These are phyloP conservation scores for Malthinus flaveolus DNA, from an alignment of 2,888 invertebrate genomes.

Conservation along the genomic window DNA sequence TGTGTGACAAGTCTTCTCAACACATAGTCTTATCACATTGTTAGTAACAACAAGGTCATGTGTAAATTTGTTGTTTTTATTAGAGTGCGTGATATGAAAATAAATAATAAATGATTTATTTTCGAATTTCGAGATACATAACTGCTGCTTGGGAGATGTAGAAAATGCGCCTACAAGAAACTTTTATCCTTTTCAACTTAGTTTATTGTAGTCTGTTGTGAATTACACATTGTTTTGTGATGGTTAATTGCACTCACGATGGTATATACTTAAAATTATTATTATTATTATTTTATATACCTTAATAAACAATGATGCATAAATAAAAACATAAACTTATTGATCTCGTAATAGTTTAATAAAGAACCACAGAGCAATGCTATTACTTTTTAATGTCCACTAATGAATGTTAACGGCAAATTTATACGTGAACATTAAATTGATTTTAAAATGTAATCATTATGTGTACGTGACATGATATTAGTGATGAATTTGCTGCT, in stretches of 20 bases:
- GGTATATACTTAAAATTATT: conserved; percentile 6
- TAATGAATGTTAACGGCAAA: conserved; percentile 23
- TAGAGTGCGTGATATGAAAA: not conserved
- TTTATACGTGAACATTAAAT: conserved; percentile 23
- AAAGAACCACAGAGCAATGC: conserved; percentile 11
- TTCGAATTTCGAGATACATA: not conserved
- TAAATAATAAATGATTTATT: conserved; percentile 2
- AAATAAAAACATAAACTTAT: conserved; percentile 6
- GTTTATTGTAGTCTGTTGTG: not conserved
- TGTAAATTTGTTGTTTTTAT: conserved; percentile 13
- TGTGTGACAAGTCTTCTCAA: conserved; percentile 11
- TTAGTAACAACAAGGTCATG: conserved; percentile 11
- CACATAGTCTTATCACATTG: conserved; percentile 8
- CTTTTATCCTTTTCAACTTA: too few relatives aligned
- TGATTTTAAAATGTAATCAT: conserved; percentile 22
- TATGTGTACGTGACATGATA: conserved; percentile 17
- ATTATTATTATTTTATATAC: conserved; percentile 7
- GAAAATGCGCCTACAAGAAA: too few relatives aligned
- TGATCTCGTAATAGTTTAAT: conserved; percentile 12
- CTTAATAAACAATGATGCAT: conserved; percentile 3
- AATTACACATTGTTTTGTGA: conserved; percentile 8
- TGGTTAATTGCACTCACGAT: conserved; percentile 8
- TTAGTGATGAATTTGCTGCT: conserved; percentile 19
- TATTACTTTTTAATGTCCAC: conserved; percentile 12
- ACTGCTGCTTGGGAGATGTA: not conserved